Evolutionary conservation across 2,113 vertebrate species (phyloP).

Genomic region (Paracanthobrama guichenoti): DNA sequence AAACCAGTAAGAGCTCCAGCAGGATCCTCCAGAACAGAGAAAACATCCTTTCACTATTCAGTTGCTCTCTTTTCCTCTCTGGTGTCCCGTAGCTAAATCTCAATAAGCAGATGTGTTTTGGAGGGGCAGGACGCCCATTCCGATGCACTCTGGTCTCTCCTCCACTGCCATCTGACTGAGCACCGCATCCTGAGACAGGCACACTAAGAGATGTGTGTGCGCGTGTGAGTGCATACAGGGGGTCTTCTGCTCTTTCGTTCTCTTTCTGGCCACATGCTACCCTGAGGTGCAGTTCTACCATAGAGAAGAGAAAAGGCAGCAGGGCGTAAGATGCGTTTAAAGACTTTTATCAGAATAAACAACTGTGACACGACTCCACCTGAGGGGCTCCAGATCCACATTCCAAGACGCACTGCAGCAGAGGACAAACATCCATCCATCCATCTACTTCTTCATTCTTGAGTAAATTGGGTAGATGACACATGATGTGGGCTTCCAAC

Average conservation of each 20-base stretch:
- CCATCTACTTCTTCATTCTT: neutral
- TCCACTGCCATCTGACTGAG: constrained; percentile 43
- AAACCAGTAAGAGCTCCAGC: constrained; percentile 60
- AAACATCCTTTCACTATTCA: constrained; percentile 64
- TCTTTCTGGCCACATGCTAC: constrained; percentile 65
- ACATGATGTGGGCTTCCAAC: neutral
- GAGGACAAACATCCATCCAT: neutral
- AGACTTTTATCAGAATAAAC: constrained; percentile 37
- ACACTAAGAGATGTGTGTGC: constrained; percentile 1
- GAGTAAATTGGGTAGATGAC: neutral
- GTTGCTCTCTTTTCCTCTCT: neutral
- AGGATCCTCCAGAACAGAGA: constrained; percentile 56
- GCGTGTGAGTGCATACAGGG: neutral
- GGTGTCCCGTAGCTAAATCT: constrained; percentile 64
- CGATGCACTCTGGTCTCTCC: constrained; percentile 40
- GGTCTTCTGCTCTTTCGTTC: constrained; percentile 57
- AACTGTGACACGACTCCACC: constrained; percentile 28
- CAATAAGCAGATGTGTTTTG: constrained; percentile 58
- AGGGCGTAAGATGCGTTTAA: constrained; percentile 32
- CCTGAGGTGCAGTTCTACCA: constrained; percentile 69
- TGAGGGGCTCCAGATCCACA: constrained; percentile 15
- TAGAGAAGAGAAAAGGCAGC: constrained; percentile 73
- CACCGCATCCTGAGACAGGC: constrained; percentile 32
- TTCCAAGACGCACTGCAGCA: neutral
- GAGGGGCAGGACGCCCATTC: constrained; percentile 29